These are phyloP conservation scores for Chloroclysta siterata DNA, from an alignment of 2,888 invertebrate genomes.

Conservation along the genomic window DNA sequence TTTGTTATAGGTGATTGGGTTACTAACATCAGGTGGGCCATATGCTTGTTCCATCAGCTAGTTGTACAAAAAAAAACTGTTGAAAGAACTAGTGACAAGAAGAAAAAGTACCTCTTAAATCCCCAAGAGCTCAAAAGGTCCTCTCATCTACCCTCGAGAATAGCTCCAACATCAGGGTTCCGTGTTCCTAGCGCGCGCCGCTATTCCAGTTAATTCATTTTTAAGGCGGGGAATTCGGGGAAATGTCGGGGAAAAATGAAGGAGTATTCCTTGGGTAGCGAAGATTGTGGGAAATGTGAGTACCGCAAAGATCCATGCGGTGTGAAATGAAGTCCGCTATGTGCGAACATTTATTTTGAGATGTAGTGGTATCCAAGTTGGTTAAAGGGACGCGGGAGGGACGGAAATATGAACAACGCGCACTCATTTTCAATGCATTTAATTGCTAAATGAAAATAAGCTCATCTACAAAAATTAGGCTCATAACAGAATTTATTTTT, in stretches of 20 bases:
- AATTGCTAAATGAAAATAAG: too few species aligned
- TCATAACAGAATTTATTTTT: too few species aligned
- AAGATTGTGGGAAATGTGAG: conserved; percentile 27
- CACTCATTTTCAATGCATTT: too few species aligned
- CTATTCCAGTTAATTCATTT: conserved; percentile 46
- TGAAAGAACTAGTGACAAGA: too few species aligned
- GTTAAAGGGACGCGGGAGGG: too few species aligned
- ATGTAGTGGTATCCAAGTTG: too few species aligned
- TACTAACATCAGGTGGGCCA: too few species aligned
- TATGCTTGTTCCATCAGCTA: too few species aligned
- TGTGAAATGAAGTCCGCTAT: conserved; percentile 35
- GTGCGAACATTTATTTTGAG: background rate
- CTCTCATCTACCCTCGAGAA: conserved; percentile 42
- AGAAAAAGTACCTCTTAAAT: conserved; percentile 27
- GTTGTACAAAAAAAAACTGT: too few species aligned
- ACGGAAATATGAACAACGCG: too few species aligned
- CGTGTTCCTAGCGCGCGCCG: conserved; percentile 37
- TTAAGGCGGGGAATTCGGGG: conserved; percentile 26
- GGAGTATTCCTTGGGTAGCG: conserved; percentile 8
- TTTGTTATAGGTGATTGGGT: too few species aligned
- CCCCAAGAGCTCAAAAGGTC: conserved; percentile 39
- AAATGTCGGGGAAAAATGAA: conserved; percentile 34
- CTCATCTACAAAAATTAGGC: too few species aligned
- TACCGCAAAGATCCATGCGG: conserved; percentile 37
- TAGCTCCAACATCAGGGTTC: conserved; percentile 37